phyloP scores from a whole-genome alignment of 2,888 invertebrate genomes.

The Ophion slaviceki region DNA sequence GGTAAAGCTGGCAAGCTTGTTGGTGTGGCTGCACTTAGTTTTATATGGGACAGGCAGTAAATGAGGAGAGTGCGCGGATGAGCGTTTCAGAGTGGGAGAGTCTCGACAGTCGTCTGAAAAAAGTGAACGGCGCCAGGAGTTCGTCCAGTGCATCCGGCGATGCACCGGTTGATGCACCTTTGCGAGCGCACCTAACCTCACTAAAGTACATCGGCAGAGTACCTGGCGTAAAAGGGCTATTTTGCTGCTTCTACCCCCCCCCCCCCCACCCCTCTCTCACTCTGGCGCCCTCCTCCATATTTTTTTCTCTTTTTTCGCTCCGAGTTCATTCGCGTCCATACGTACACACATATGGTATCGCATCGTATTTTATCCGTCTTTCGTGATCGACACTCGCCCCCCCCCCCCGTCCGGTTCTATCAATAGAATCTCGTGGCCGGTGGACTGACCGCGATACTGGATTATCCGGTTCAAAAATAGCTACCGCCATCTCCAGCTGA shows the following conservation, averaged over 20 bases:
- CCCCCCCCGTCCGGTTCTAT: slow-evolving; percentile 65
- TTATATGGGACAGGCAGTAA: slow-evolving; percentile 6
- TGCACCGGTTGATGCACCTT: slow-evolving; percentile 62
- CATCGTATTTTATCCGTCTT: slow-evolving; percentile 50
- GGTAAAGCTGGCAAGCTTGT: slow-evolving; percentile 11
- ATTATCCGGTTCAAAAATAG: slow-evolving; percentile 77
- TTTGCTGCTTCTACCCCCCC: background rate
- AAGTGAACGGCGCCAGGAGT: slow-evolving; percentile 59
- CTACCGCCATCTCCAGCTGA: background rate
- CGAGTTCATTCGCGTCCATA: slow-evolving; percentile 13
- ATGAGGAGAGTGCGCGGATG: background rate
- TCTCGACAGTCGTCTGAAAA: slow-evolving; percentile 62
- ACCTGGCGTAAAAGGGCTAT: slow-evolving; percentile 41
- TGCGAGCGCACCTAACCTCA: slow-evolving; percentile 25
- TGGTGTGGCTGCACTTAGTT: slow-evolving; percentile 11
- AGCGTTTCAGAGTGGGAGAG: slow-evolving; percentile 41
- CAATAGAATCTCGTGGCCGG: slow-evolving; percentile 72
- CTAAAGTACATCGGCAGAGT: slow-evolving; percentile 31
- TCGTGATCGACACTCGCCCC: slow-evolving; percentile 49
- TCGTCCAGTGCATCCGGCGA: slow-evolving; percentile 44
- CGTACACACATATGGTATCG: background rate
- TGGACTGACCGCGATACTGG: slow-evolving; percentile 76
- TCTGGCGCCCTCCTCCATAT: background rate
- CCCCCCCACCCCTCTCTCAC: too few relatives aligned
- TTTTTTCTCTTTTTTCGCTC: background rate